Conservation (phyloP, 1,140 invertebrate genomes). For the Lucilia cuprina region DNA sequence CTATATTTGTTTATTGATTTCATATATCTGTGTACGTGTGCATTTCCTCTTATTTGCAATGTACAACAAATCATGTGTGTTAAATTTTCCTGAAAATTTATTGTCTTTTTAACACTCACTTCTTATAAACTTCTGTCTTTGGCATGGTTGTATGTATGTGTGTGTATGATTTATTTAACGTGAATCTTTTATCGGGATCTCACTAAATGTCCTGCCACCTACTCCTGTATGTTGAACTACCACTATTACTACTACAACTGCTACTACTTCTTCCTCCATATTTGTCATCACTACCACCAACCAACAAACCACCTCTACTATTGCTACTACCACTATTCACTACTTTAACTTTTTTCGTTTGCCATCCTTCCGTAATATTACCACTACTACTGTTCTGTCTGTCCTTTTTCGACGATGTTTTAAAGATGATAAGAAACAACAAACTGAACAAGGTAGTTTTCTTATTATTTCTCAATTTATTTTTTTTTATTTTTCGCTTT, state of each 20-base stretch:
- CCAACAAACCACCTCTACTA: neutral
- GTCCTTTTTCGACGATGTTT: slow-evolving; percentile 31
- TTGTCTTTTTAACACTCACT: slow-evolving; percentile 19
- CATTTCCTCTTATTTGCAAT: neutral
- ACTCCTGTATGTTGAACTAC: neutral
- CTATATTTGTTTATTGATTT: slow-evolving; percentile 8
- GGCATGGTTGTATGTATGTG: neutral
- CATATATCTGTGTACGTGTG: neutral
- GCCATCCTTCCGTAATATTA: slow-evolving; percentile 16
- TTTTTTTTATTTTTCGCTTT: neutral
- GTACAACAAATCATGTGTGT: slow-evolving; percentile 18
- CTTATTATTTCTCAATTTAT: slow-evolving; percentile 18
- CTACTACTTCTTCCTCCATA: neutral
- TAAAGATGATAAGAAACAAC: slow-evolving; percentile 54
- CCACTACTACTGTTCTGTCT: neutral
- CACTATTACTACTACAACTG: neutral
- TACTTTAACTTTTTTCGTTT: neutral
- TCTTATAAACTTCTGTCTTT: neutral
- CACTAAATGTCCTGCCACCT: neutral
- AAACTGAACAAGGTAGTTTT: slow-evolving; percentile 53
- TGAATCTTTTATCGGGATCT: neutral
- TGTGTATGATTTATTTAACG: neutral
- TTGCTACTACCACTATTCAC: neutral
- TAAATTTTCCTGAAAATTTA: slow-evolving; percentile 20
- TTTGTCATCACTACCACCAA: slow-evolving; percentile 11